Percentiles rank a stretch among this genome's conserved stretches.
phyloP scores from a whole-genome alignment of 2,797 vertebrate genomes.

The Ibycter americanus region DNA sequence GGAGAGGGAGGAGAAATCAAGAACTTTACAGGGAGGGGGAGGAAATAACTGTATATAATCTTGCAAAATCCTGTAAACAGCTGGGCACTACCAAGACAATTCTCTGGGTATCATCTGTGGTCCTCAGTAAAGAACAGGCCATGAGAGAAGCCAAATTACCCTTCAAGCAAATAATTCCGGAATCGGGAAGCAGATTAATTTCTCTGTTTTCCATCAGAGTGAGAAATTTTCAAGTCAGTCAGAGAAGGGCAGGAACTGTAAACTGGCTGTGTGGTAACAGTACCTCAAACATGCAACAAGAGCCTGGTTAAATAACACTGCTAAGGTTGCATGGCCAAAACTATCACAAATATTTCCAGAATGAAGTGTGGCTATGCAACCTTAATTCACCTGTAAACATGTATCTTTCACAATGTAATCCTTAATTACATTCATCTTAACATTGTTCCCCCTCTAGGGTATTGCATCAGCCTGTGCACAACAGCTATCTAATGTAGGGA shows the following conservation, averaged over 20 bases:
- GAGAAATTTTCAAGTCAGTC: background rate
- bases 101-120: background rate
- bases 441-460: fast-evolving
- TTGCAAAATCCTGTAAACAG: constrained; percentile 38
- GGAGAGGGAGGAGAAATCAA: background rate
- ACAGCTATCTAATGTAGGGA: background rate
- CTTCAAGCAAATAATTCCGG: constrained; percentile 20
- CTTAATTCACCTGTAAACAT: background rate
- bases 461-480: background rate
- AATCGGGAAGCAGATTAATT: background rate
- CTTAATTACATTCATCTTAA: background rate
- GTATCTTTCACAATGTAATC: background rate
- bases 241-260: background rate
- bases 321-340: background rate
- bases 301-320: background rate
- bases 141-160: constrained; percentile 36
- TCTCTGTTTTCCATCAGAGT: background rate
- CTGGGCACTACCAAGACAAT: background rate
- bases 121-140: constrained; percentile 2
- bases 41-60: constrained; percentile 41
- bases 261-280: background rate
- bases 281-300: background rate
- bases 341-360: background rate
- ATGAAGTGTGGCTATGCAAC: background rate
- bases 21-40: background rate